Evolutionary conservation across 2,888 invertebrate genomes (phyloP).

Genomic region (Bhutanitis thaidina): DNA sequence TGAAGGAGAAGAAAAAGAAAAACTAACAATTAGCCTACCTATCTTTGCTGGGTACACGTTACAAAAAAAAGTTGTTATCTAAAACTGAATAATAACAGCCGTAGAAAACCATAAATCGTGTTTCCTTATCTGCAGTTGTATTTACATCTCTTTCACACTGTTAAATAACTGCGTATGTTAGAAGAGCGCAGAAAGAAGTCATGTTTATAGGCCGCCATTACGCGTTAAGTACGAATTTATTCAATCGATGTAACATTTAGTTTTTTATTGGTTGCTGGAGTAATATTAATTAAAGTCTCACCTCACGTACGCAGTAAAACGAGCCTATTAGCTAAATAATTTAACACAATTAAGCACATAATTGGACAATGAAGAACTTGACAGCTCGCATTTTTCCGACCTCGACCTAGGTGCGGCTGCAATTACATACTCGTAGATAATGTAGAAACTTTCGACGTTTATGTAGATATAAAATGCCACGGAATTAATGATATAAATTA

Average conservation of each 20-base stretch:
- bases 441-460: slow-evolving; percentile 4
- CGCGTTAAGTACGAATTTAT: slow-evolving; percentile 12
- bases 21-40: no score
- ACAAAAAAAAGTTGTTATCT: no score
- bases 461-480: background rate
- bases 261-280: slow-evolving; percentile 10
- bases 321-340: slow-evolving; percentile 17
- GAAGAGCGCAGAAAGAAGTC: slow-evolving; percentile 5
- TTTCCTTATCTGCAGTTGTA: slow-evolving; percentile 12
- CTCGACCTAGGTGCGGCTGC: background rate
- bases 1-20: no score
- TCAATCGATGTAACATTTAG: slow-evolving; percentile 11
- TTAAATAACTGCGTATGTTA: background rate
- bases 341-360: slow-evolving; percentile 18
- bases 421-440: background rate
- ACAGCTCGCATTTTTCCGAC: slow-evolving; percentile 1
- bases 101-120: slow-evolving; percentile 10
- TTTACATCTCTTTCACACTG: slow-evolving; percentile 1
- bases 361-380: slow-evolving; percentile 14
- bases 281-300: slow-evolving; percentile 17
- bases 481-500: background rate
- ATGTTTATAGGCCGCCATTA: slow-evolving; percentile 14
- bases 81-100: slow-evolving; percentile 10
- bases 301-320: slow-evolving; percentile 11
- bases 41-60: no score